Evolutionary conservation across 2,113 vertebrate species (phyloP).

Genomic region (Oreochromis aureus): DNA sequence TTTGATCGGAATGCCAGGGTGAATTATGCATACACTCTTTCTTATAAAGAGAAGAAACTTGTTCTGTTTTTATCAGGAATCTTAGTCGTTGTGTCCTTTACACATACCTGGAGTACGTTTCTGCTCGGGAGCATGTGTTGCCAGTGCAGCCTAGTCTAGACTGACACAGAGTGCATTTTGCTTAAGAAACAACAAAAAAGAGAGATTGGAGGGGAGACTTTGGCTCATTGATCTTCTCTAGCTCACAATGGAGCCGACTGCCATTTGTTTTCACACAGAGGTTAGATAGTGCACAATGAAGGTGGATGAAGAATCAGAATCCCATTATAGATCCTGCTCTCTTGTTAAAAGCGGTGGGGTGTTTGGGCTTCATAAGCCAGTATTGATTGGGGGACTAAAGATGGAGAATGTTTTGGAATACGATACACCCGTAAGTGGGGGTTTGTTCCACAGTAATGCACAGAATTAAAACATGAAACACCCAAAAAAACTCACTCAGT

Average conservation of each 20-base stretch:
- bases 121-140: background rate
- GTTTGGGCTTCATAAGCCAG: background rate
- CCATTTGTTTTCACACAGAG: slow-evolving; percentile 52
- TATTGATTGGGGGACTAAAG: slow-evolving; percentile 5
- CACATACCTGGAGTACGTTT: background rate
- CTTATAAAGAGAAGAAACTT: slow-evolving; percentile 4
- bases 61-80: background rate
- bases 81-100: background rate
- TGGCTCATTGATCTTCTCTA: slow-evolving; percentile 40
- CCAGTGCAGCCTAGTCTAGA: background rate
- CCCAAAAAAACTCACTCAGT: background rate
- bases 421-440: background rate
- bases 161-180: background rate
- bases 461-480: background rate
- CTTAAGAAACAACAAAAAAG: background rate
- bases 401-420: background rate
- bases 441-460: background rate
- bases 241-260: background rate
- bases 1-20: slow-evolving; percentile 39
- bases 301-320: slow-evolving; percentile 33
- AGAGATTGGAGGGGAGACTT: background rate
- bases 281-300: slow-evolving; percentile 10
- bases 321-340: slow-evolving; percentile 34
- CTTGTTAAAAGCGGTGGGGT: background rate
- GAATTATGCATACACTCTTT: slow-evolving; percentile 36